Conservation (phyloP, 2,888 invertebrate species). For the Drosophila nigricruria region DNA sequence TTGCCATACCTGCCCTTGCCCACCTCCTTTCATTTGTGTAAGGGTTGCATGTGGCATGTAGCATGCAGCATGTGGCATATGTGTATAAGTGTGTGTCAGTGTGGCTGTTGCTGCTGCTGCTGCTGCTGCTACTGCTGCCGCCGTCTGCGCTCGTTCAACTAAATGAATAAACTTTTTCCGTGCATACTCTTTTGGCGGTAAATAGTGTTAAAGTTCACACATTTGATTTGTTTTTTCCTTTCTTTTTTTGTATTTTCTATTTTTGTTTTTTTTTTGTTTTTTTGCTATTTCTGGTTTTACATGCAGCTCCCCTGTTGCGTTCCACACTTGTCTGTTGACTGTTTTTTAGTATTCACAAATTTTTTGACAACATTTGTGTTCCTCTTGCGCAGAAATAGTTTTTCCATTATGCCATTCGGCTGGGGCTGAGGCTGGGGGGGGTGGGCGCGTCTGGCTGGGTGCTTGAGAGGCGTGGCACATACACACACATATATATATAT, state of each 20-base stretch:
- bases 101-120: slow-evolving; percentile 47
- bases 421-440: not conserved
- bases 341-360: slow-evolving; percentile 77
- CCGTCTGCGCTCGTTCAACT: slow-evolving; percentile 75
- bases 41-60: slow-evolving; percentile 10
- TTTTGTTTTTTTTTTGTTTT: slow-evolving; percentile 8
- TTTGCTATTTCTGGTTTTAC: slow-evolving; percentile 51
- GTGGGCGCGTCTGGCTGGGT: slow-evolving; percentile 7
- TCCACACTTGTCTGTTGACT: slow-evolving; percentile 57
- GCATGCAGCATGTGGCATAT: slow-evolving; percentile 8
- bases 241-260: not conserved
- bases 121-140: slow-evolving; percentile 48
- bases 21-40: not conserved
- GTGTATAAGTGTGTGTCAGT: slow-evolving; percentile 3
- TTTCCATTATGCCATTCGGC: slow-evolving; percentile 73
- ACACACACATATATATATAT: slow-evolving; percentile 24
- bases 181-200: slow-evolving; percentile 79
- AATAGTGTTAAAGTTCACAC: slow-evolving; percentile 82
- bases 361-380: slow-evolving; percentile 78
- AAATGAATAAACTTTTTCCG: slow-evolving; percentile 79
- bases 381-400: slow-evolving; percentile 69
- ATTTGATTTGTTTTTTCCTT: slow-evolving; percentile 73
- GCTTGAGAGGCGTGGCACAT: slow-evolving; percentile 31
- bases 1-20: slow-evolving; percentile 30
- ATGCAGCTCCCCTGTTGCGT: slow-evolving; percentile 10